Conservation (phyloP, 2,888 invertebrate genomes). For the Pemphredon lugubris region DNA sequence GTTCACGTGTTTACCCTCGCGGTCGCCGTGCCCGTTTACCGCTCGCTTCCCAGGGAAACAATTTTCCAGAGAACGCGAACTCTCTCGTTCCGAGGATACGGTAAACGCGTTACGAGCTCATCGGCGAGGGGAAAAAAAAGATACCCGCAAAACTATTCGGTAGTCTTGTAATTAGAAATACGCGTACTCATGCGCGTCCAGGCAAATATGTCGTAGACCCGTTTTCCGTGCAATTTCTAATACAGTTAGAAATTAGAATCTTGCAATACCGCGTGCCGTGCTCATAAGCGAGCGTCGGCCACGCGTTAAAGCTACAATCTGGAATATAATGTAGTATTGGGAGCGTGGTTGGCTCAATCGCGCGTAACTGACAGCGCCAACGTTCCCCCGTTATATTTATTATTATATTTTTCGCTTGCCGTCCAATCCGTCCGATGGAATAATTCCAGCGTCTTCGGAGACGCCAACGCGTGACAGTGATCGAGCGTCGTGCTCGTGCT, state of each 20-base stretch:
- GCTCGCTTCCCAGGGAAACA: neutral
- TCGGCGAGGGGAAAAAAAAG: too few relatives aligned
- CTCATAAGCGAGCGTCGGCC: neutral
- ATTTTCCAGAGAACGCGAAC: neutral
- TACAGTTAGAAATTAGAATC: slow-evolving; percentile 4
- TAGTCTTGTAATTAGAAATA: neutral
- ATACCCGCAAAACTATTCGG: too few relatives aligned
- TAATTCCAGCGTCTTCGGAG: slow-evolving; percentile 25
- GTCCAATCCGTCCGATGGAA: neutral
- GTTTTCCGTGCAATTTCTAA: neutral
- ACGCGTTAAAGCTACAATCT: neutral
- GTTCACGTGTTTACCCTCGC: too few relatives aligned
- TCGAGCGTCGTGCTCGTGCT: slow-evolving; percentile 17
- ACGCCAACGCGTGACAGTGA: slow-evolving; percentile 32
- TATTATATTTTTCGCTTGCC: slow-evolving; percentile 8
- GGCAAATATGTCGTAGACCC: neutral
- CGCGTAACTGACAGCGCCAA: slow-evolving; percentile 29
- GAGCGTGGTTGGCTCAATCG: slow-evolving; percentile 25
- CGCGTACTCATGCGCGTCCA: neutral
- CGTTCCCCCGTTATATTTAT: slow-evolving; percentile 10
- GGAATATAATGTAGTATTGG: neutral
- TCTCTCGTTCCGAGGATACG: neutral
- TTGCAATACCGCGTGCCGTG: neutral
- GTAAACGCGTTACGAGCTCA: too few relatives aligned
- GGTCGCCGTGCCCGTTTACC: neutral